Evolutionary conservation across 2,113 vertebrate species (phyloP), one percentile per base, ranked within the genome.

Genomic region (Corapipo altera): DNA sequence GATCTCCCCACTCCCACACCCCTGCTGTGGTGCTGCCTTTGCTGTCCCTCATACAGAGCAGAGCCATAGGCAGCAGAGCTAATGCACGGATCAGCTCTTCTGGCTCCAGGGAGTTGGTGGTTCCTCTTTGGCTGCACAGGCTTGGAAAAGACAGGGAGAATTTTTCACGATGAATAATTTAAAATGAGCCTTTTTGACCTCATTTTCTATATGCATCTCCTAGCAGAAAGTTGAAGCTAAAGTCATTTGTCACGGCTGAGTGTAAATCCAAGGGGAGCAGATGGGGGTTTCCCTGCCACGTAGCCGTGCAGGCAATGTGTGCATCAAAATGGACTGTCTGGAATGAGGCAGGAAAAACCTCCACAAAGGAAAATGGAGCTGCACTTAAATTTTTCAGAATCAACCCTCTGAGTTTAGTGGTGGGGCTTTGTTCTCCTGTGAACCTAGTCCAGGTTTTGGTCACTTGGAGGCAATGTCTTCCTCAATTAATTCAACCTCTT

Each of bases 191-290:
- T 97, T 93, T 95, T 84, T 93, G 95, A 97, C 96, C 96, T 96
- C 93, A 82, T 96, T 97, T 96, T 96, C 93, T 94, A 79, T 86
- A 91, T 82, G 86, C 91, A 70, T 94, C 93, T 96, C 83, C 79
- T 93, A 85, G 95, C 76, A 94, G 83, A 96, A 95, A 95, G 93
- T 94, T 94, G 93, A 96, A 96, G 73, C 84, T 85, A 27, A 95
- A 97, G 95, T 94, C 35, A 79, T 92, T 96, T 96, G 91, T 95
- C 85, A 94, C 0, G 3, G 92, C 89, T 96, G 85, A 86, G 79
- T 65, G 95, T 93, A 95, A 96, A 92, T 89, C 96, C 93, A 79
- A 84, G 88, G 95, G 95, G 95, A 97, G 86, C 95, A 96, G 96
- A 94, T 96, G 96, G 95, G 96, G 93, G 93, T 96, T 97, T 97